Conservation (phyloP, 2,797 vertebrate genomes). For the Smutsia gigantea region DNA sequence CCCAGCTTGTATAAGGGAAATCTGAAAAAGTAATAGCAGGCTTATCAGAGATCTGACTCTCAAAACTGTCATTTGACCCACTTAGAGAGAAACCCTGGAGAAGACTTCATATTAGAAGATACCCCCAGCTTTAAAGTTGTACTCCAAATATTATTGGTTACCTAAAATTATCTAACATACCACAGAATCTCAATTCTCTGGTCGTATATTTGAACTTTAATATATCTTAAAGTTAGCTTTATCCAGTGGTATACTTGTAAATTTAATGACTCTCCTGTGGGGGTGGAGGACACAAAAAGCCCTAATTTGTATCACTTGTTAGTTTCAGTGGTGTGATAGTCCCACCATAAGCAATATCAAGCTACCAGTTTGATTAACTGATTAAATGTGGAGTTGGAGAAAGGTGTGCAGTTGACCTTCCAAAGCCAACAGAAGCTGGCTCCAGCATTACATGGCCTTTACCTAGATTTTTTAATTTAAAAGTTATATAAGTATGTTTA, state of each 20-base stretch:
- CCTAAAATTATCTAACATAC: background rate
- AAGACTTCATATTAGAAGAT: constrained; percentile 29
- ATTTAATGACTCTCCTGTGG: background rate
- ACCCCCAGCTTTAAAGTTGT: background rate
- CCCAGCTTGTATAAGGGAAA: background rate
- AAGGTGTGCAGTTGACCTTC: background rate
- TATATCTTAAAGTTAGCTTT: background rate
- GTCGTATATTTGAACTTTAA: constrained; percentile 11
- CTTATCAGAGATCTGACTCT: background rate
- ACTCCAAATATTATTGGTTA: background rate
- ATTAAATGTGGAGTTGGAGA: background rate
- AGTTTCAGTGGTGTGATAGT: background rate
- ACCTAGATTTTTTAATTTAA: background rate
- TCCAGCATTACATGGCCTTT: background rate
- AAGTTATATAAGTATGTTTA: background rate
- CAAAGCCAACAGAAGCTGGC: background rate
- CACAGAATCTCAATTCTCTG: background rate
- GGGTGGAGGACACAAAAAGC: background rate
- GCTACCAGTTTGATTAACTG: background rate
- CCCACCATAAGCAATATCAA: background rate
- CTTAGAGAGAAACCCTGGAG: background rate
- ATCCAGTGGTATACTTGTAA: background rate
- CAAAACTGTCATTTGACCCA: background rate
- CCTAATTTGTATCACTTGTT: background rate
- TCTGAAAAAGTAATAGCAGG: background rate